A percentile compares a stretch with the other conserved stretches of the same genome.
Evolutionary conservation across 1,140 invertebrate genomes (phyloP).

Genomic region (Elymnias hypermnestra): DNA sequence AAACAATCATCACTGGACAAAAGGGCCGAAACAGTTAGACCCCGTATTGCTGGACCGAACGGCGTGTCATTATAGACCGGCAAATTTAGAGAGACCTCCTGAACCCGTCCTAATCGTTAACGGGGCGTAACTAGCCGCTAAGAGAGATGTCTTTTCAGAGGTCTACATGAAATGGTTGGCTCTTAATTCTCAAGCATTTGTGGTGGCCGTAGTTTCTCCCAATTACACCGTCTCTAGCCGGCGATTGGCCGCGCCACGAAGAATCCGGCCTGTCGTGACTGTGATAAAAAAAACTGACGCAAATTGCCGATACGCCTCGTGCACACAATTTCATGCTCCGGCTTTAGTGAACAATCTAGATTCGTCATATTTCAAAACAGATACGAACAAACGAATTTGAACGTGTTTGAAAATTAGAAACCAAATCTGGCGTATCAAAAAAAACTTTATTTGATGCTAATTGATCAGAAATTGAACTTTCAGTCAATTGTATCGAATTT

Average conservation of each 20-base stretch:
- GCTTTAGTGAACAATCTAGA: slow-evolving; percentile 59
- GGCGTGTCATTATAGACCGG: slow-evolving; percentile 46
- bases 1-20: slow-evolving; percentile 57
- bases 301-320: slow-evolving; percentile 73
- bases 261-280: slow-evolving; percentile 71
- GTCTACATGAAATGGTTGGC: slow-evolving; percentile 38
- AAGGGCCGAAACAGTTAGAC: slow-evolving; percentile 57
- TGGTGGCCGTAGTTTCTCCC: slow-evolving; percentile 66
- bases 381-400: slow-evolving; percentile 43
- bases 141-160: slow-evolving; percentile 38
- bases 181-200: slow-evolving; percentile 56
- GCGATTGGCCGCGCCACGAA: slow-evolving; percentile 61
- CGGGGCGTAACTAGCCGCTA: neutral
- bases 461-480: too few species aligned
- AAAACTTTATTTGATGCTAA: slow-evolving; percentile 36
- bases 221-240: slow-evolving; percentile 68
- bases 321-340: slow-evolving; percentile 72
- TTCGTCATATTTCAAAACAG: slow-evolving; percentile 63
- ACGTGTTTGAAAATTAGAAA: slow-evolving; percentile 32
- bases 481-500: too few species aligned
- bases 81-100: slow-evolving; percentile 36
- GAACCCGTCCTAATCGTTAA: slow-evolving; percentile 26
- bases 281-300: slow-evolving; percentile 73
- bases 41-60: slow-evolving; percentile 40
- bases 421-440: slow-evolving; percentile 24